Evolutionary conservation across 2,888 invertebrate species (phyloP), one percentile per base, ranked within the genome.

Genomic region (Drosophila mimetica): DNA sequence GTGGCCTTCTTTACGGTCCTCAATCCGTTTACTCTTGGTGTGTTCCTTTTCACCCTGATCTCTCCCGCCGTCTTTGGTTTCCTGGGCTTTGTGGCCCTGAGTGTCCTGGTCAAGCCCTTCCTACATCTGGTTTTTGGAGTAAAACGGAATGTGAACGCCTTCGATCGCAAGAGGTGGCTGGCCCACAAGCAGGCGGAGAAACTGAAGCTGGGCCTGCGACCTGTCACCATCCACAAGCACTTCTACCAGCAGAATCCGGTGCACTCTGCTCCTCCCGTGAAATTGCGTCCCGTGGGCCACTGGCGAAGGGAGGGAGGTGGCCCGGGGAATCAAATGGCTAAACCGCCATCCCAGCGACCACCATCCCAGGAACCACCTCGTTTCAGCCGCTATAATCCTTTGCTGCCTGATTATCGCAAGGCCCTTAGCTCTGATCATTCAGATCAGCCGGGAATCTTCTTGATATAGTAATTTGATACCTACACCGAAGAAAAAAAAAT

Each of bases 1-100:
- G 75, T 90, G 8, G 91, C 86, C 61, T 90, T 90, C 74, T 90
- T 90, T 54, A 90, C 90, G n/a, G 81, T 90, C 3, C 84, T 90
- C 28, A 90, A 90, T 75, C 90, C 90, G 7, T 90, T 90, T 20
- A 90, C 91, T 0, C 41, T 90, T 48, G 90, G 83, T 37, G 90
- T 90, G 1, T 90, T 90, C 25, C 75, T 90, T 3, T 90, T 90
- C 42, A 79, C 90, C 1, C 61, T 90, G 39, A 52, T 90, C 53
- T 90, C 90, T 4, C 90, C 90, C 0, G 83, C 81, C 1, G 86
- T 89, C 30, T 90, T 90, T 50, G 91, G 91, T 0, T 88, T 90
- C 28, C 50, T 90, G 42, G 90, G 90, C 41, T 90, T 90, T 41
- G 73, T 85, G 4, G 89, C 79, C 0, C 51, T 90, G 9, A 90